Conservation (phyloP, 35 echinoderm and acorn worm genomes). For the Ptychodera flava region DNA sequence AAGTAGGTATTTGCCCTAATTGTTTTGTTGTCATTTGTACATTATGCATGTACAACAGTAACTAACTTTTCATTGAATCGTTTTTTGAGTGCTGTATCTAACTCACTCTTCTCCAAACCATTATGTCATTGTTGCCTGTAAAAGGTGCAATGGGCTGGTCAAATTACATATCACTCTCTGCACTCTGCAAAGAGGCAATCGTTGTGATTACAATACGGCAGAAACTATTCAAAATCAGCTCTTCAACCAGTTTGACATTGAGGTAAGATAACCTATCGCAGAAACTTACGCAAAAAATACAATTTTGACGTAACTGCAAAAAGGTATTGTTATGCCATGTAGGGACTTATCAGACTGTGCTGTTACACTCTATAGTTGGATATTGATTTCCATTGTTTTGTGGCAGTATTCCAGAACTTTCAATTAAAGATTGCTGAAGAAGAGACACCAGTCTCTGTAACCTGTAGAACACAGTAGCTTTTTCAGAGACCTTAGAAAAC, state of each 20-base stretch:
- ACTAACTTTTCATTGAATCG: too few relatives aligned
- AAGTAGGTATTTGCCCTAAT: not conserved
- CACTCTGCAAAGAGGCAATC: slow-evolving; percentile 15
- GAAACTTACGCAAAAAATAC: too few relatives aligned
- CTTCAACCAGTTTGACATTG: slow-evolving; percentile 52
- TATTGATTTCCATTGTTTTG: not conserved
- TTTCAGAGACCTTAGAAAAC: too few relatives aligned
- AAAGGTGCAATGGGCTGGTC: slow-evolving; percentile 71
- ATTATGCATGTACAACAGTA: not conserved
- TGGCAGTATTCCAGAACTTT: not conserved
- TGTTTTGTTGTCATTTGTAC: not conserved
- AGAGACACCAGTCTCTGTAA: not conserved
- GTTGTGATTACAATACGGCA: slow-evolving; percentile 40
- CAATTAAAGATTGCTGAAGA: not conserved
- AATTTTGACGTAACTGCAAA: not conserved
- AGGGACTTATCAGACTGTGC: not conserved
- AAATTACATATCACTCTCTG: slow-evolving; percentile 23
- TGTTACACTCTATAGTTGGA: not conserved
- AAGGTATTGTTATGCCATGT: not conserved
- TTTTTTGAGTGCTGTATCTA: too few relatives aligned
- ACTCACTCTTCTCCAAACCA: too few relatives aligned
- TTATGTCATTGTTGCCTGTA: not conserved
- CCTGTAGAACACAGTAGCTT: not conserved
- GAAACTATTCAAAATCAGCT: slow-evolving; percentile 62
- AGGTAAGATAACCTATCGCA: too few relatives aligned